Base-by-base conservation (phyloP, 2,113 vertebrate genomes). In the Paramisgurnus dabryanus region DNA sequence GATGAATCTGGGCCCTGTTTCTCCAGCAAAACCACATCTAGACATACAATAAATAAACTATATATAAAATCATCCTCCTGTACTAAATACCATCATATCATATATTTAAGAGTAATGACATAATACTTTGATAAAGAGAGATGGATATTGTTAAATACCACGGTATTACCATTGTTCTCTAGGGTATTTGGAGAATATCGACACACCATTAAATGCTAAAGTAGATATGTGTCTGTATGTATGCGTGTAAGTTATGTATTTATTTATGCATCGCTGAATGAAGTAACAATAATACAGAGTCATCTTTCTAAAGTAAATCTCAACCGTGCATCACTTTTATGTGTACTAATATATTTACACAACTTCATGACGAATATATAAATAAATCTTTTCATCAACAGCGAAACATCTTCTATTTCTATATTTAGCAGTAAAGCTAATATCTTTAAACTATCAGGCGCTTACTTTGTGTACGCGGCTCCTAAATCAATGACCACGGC, bases 11-110 rank as follows among this genome's bases (percentile, higher is more conserved):
- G 98, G 98, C 79, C 96, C 96, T 18, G 95, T 96, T 93, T 99
- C 98, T 86, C 98, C 98, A 82, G 97, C 98, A 95, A 99, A 99
- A 79, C 98, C 98, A 91, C 97, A 99, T 86, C 98, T 99, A 78
- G 3, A 71, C 80, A 67, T 12, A n/a, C 67, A 39, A 4, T 11
- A 53, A 53, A 53, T 8, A 7, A 45, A 6, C 4, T 41, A 22
- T 4, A 66, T 13, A 57, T n/a, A 12, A 13, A 4, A 2, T 47
- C 7, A 64, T n/a, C 40, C 45, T 15, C 3, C 22, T 57, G 60
- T n/a, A 89, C 78, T 88, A 86, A 83, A 55, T 15, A 55, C 50
- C 4, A 15, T 3, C 12, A 55, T 10, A 47, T 47, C 9, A 47
- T 10, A 10, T 2, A 8, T 10, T 47, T 7, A 47, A 47, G 7